phyloP scores from a whole-genome alignment of 2,888 invertebrate genomes.

The Torymus auratus region DNA sequence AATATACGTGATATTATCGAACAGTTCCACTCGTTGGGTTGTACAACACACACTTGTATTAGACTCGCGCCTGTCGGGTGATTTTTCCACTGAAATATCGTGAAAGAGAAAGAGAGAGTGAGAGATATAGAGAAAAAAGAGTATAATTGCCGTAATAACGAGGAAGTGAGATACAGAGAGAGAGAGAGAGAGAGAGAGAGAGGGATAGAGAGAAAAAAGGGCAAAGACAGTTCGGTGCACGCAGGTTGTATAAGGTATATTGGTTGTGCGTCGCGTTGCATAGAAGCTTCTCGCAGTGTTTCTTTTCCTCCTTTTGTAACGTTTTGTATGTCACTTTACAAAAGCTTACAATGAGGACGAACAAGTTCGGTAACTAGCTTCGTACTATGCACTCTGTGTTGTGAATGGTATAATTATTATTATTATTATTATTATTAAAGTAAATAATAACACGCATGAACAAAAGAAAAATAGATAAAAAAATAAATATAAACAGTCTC shows the following conservation, averaged over 20 bases:
- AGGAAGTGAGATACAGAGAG: neutral
- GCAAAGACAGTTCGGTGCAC: constrained; percentile 67
- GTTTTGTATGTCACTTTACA: constrained; percentile 59
- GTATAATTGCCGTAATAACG: neutral
- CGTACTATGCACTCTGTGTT: constrained; percentile 77
- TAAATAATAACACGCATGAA: constrained; percentile 61
- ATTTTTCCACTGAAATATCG: constrained; percentile 6
- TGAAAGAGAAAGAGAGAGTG: neutral
- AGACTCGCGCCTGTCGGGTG: constrained; percentile 35
- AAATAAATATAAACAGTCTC: constrained; percentile 8
- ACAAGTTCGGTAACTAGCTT: constrained; percentile 71
- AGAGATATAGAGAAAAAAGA: constrained; percentile 9
- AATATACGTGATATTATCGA: constrained; percentile 17
- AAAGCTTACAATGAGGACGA: constrained; percentile 64
- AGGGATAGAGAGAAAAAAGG: constrained; percentile 45
- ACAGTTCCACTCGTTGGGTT: constrained; percentile 53
- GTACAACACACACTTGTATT: constrained; percentile 42
- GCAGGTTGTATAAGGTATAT: constrained; percentile 73
- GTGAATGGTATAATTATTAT: constrained; percentile 72
- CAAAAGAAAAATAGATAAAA: constrained; percentile 54
- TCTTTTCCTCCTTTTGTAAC: constrained; percentile 57
- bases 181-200: neutral
- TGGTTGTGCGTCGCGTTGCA: constrained; percentile 75
- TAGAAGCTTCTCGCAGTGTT: constrained; percentile 69
- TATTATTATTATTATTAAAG: no score